A percentile compares a stretch with the other conserved stretches of the same genome.
These are phyloP conservation scores for Halcyon smyrnensis DNA, from an alignment of 2,797 vertebrate genomes.

Conservation along the genomic window DNA sequence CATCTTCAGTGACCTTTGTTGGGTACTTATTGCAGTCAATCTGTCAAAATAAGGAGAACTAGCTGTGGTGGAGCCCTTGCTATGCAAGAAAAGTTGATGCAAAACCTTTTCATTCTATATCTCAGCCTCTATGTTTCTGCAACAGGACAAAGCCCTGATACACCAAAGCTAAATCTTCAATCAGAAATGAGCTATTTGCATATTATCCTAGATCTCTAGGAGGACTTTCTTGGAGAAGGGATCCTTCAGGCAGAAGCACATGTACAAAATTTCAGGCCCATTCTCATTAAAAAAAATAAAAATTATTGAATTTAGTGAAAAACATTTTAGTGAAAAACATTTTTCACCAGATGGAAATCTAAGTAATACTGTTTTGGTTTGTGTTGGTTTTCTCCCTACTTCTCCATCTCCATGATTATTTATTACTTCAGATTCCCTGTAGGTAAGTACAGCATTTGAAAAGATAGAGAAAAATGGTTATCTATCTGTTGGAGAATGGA, in stretches of 20 bases:
- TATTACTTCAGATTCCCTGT: neutral
- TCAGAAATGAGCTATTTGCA: neutral
- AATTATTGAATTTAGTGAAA: neutral
- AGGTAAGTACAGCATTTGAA: neutral
- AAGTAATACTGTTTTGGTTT: neutral
- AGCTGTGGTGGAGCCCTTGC: neutral
- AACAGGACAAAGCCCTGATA: neutral
- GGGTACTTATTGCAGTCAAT: conserved; percentile 3
- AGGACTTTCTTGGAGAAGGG: neutral
- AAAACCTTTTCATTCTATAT: neutral
- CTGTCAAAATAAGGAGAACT: conserved; percentile 22
- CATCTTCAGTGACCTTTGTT: neutral
- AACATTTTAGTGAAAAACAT: neutral
- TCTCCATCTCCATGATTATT: neutral
- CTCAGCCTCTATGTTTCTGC: neutral
- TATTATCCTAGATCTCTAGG: neutral
- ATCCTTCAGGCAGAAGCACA: neutral
- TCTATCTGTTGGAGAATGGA: neutral
- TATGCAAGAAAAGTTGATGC: neutral
- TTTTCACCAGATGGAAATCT: neutral
- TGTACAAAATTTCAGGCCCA: rapidly evolving
- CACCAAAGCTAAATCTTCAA: neutral
- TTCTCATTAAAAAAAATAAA: neutral
- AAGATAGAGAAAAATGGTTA: neutral
- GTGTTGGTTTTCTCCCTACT: neutral